Evolutionary conservation across 2,888 invertebrate genomes (phyloP).

Genomic region (Agonum fuliginosum): DNA sequence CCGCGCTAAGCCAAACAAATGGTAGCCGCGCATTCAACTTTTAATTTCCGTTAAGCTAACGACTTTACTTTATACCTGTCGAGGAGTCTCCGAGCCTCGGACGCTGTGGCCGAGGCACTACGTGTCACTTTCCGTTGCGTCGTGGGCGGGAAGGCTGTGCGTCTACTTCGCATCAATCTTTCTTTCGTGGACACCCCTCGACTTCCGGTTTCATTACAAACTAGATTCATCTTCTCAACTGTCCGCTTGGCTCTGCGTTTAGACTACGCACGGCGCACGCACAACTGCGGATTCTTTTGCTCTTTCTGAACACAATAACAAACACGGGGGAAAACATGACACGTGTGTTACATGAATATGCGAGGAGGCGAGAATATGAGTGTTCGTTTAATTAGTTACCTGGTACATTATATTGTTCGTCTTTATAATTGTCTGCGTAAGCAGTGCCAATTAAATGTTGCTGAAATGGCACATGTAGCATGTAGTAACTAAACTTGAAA

Average conservation of each 20-base stretch:
- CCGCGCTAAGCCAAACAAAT: constrained; percentile 66
- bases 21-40: constrained; percentile 67
- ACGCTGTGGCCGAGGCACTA: constrained; percentile 39
- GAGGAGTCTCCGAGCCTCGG: constrained; percentile 39
- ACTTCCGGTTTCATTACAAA: constrained; percentile 70
- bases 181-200: constrained; percentile 62
- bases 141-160: constrained; percentile 44
- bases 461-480: too few species aligned
- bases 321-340: not conserved
- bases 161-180: constrained; percentile 68
- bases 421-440: too few species aligned
- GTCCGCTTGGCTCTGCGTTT: constrained; percentile 60
- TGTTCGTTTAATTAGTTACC: too few species aligned
- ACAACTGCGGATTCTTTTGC: constrained; percentile 8
- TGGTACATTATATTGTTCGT: too few species aligned
- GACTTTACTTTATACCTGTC: constrained; percentile 68
- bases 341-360: not conserved
- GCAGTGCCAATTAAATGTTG: too few species aligned
- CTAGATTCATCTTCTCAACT: constrained; percentile 69
- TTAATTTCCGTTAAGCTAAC: constrained; percentile 69
- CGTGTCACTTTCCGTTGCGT: constrained; percentile 60
- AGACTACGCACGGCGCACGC: constrained; percentile 10
- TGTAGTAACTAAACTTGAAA: too few species aligned
- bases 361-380: too few species aligned
- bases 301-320: constrained; percentile 9